phyloP scores from a whole-genome alignment of 2,888 invertebrate species.

The Catonia carolina region DNA sequence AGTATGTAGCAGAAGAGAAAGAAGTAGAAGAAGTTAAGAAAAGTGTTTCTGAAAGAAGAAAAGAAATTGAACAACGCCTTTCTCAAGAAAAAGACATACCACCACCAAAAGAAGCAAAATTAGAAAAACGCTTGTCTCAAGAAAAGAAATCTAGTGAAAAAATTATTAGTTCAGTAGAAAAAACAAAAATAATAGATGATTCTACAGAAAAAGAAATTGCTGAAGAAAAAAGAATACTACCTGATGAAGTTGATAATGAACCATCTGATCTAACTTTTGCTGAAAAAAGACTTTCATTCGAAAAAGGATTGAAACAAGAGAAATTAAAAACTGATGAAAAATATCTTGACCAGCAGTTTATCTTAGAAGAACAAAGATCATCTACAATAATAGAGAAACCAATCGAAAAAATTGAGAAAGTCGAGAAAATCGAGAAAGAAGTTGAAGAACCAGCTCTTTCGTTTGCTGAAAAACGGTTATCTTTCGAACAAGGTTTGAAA shows the following conservation, averaged over 20 bases:
- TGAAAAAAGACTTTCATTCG: conserved; percentile 36
- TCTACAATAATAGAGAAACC: conserved; percentile 10
- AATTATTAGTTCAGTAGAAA: conserved; percentile 21
- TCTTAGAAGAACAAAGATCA: conserved; percentile 25
- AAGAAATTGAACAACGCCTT: conserved; percentile 66
- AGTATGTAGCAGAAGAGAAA: conserved; percentile 76
- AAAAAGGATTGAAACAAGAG: conserved; percentile 33
- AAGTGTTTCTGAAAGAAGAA: conserved; percentile 68
- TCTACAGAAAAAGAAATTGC: conserved; percentile 31
- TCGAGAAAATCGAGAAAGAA: conserved; percentile 19
- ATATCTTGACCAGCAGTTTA: conserved; percentile 24
- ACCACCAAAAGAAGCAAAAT: conserved; percentile 29
- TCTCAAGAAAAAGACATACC: conserved; percentile 46
- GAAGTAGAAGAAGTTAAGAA: conserved; percentile 56
- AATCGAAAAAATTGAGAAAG: not conserved
- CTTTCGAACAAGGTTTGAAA: conserved; percentile 30
- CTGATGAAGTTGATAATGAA: conserved; percentile 29
- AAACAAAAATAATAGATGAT: conserved; percentile 26
- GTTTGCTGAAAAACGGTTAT: conserved; percentile 31
- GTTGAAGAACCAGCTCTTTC: conserved; percentile 27
- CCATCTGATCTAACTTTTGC: conserved; percentile 35
- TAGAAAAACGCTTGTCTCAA: conserved; percentile 29
- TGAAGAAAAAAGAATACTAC: conserved; percentile 32
- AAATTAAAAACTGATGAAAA: conserved; percentile 24
- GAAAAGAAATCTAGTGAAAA: conserved; percentile 30